Evolutionary conservation across 2,888 invertebrate genomes (phyloP).

Genomic region (Amphipoea oculea): DNA sequence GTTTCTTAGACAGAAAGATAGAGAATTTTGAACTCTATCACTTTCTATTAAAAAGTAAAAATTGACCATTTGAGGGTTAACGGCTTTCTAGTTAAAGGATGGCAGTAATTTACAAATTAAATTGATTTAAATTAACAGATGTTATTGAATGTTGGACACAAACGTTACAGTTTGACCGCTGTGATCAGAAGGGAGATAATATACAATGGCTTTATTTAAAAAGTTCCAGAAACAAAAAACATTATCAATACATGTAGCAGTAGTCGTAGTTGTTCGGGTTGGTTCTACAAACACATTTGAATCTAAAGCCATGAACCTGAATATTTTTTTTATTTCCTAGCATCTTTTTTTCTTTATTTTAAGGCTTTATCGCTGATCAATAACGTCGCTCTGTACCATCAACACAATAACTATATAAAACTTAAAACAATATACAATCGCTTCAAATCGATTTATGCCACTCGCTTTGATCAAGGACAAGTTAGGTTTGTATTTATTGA

Average conservation of each 20-base stretch:
- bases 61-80: too few relatives aligned
- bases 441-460: background rate
- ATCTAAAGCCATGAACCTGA: background rate
- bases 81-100: too few relatives aligned
- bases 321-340: background rate
- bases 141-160: background rate
- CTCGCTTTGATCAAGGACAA: background rate
- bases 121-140: too few relatives aligned
- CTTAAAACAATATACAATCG: background rate
- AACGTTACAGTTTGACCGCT: background rate
- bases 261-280: too few relatives aligned
- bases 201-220: background rate
- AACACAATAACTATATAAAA: background rate
- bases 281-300: too few relatives aligned
- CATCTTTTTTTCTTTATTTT: background rate
- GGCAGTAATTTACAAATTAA: too few relatives aligned
- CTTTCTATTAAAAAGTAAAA: too few relatives aligned
- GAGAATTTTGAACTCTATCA: too few relatives aligned
- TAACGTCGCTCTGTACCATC: background rate
- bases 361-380: background rate
- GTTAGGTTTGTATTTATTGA: background rate
- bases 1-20: too few relatives aligned
- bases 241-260: too few relatives aligned
- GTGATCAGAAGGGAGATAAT: conserved; percentile 1
- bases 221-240: background rate